phyloP scores from a whole-genome alignment of 92 coral and sea anemone genomes.

The Plumapathes pennacea region DNA sequence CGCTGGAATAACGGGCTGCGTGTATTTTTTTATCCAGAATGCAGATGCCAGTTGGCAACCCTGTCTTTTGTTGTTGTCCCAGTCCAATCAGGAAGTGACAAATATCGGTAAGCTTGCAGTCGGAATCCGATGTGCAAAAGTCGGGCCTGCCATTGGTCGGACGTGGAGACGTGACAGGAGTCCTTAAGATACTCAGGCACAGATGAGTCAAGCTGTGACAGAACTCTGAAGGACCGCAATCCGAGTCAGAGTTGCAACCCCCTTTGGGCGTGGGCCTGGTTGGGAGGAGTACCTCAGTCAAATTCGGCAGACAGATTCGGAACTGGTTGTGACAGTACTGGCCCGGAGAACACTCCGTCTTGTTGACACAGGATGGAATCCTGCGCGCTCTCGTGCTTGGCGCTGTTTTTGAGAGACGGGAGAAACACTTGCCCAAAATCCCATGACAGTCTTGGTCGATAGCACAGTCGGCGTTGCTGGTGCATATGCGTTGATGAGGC shows the following conservation, averaged over 20 bases:
- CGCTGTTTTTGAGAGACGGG: no score
- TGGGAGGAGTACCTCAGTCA: slow-evolving; percentile 3
- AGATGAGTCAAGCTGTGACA: slow-evolving; percentile 42
- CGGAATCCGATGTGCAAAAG: slow-evolving; percentile 49
- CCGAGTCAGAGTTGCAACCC: slow-evolving; percentile 21
- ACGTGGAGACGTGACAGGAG: slow-evolving; percentile 4
- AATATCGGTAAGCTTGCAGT: slow-evolving; percentile 54
- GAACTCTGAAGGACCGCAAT: slow-evolving; percentile 41
- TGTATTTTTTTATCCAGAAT: no score
- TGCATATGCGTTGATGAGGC: no score
- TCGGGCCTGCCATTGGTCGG: slow-evolving; percentile 1
- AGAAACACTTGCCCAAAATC: no score
- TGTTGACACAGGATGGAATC: slow-evolving; percentile 17
- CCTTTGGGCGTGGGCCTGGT: slow-evolving; percentile 10
- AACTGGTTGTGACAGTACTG: slow-evolving; percentile 56
- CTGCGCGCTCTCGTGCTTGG: no score
- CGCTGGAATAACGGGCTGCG: no score
- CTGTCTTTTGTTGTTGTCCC: slow-evolving; percentile 9
- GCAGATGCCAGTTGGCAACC: no score
- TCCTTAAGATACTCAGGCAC: slow-evolving; percentile 29
- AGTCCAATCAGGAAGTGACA: slow-evolving; percentile 43
- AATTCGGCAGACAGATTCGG: slow-evolving; percentile 42
- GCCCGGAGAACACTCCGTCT: slow-evolving; percentile 27
- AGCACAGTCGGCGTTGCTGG: no score
- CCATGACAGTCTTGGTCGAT: no score